These are phyloP conservation scores for Pinctada fucata DNA, from an alignment of 2,888 invertebrate species.

Conservation along the genomic window DNA sequence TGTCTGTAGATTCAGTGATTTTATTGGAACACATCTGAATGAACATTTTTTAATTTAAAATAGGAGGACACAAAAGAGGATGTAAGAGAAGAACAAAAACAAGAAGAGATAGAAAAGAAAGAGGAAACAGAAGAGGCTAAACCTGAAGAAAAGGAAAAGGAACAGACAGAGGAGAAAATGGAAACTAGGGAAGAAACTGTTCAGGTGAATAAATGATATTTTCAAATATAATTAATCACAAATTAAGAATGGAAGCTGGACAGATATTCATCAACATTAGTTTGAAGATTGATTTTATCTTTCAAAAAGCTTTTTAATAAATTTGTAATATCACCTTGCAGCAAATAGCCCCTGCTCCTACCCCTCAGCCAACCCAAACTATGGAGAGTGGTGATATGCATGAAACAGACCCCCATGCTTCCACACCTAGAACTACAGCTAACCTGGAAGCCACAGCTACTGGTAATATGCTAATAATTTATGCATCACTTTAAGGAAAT, in stretches of 20 bases:
- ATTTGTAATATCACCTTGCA: not conserved
- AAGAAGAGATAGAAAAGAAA: conserved; percentile 9
- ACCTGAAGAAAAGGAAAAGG: conserved; percentile 21
- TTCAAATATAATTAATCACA: not conserved
- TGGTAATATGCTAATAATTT: conserved; percentile 43
- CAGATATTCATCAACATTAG: not conserved
- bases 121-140: not conserved
- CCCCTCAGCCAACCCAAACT: conserved; percentile 30
- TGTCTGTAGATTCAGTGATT: too few species aligned
- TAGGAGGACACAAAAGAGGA: conserved; percentile 30
- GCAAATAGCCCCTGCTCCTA: conserved; percentile 30
- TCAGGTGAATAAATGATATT: not conserved
- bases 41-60: too few species aligned
- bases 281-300: not conserved
- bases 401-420: conserved; percentile 47
- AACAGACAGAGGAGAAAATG: conserved; percentile 32
- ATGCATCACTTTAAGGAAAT: not conserved
- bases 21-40: too few species aligned
- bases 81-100: conserved; percentile 1
- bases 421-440: conserved; percentile 54
- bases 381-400: conserved; percentile 19
- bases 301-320: not conserved
- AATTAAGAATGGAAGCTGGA: not conserved
- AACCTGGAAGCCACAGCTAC: conserved; percentile 66
- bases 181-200: conserved; percentile 7